Base-by-base conservation (phyloP, 1,140 invertebrate genomes). In the Megalopta genalis region DNA sequence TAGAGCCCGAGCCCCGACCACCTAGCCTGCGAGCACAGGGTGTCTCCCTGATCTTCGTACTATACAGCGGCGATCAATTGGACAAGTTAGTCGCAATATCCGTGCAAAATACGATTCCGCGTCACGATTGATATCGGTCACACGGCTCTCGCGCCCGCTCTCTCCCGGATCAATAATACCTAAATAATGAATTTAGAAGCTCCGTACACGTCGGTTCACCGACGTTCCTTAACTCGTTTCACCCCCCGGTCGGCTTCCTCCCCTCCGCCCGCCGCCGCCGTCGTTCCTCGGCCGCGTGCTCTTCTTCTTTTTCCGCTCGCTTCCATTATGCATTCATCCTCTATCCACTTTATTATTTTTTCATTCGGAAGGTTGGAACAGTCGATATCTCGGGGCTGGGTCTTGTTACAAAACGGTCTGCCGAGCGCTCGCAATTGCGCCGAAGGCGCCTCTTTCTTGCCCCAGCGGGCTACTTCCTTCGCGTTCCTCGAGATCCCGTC, bases 341-440 rank as follows among this genome's bases (percentile, higher is more conserved):
- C 84, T 85, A 84, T 87, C 83, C 81, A 83, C 86, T 85, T 88
- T 88, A 89, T 90, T 88, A 89, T 88, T 89, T 88, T 88, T 88
- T 89, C 88, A 89, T 71, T 70, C 80, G 69, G 46, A 62, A 77
- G 73, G 60, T 54, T 70, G 80, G 68, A 77, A 80, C 78, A 88
- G 87, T 88, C 87, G 87, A 90, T 90, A 89, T 88, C 81, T 79
- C 81, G 66, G 77, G 78, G 83, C 88, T 81, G 65, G 86, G 80
- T 89, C 87, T 89, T 83, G 87, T 90, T 88, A 89, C 87, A 90
- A 88, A 89, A 89, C 85, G 88, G 82, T 88, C 88, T 87, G 85
- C 82, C 82, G 82, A 84, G 67, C 77, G 84, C 83, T 81, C 52
- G 79, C 82, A 83, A 86, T 88, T 86, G 86, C 78, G 76, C 87